Conservation (phyloP, 2,797 vertebrate genomes). For the Pseudomugil gertrudae region DNA sequence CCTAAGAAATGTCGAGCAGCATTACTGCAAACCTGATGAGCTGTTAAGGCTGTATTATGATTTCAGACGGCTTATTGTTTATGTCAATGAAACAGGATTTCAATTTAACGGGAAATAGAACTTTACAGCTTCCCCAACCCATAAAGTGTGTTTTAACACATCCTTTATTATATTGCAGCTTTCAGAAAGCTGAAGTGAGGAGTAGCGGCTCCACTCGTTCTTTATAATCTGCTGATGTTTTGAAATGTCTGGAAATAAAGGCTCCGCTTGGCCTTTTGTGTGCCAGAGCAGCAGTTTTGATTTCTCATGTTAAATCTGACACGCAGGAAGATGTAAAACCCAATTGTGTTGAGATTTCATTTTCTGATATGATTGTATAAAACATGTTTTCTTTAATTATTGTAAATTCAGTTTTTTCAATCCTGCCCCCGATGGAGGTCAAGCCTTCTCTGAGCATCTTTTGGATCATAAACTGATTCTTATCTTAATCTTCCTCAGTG, state of each 20-base stretch:
- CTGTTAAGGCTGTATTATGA: conserved; percentile 78
- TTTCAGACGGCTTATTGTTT: conserved; percentile 73
- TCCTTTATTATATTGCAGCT: conserved; percentile 59
- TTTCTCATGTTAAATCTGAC: conserved; percentile 71
- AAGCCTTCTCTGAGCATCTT: conserved; percentile 39
- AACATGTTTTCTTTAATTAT: conserved; percentile 64
- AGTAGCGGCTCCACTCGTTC: conserved; percentile 59
- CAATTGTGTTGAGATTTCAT: conserved; percentile 82
- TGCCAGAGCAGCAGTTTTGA: conserved; percentile 61
- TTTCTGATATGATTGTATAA: conserved; percentile 83
- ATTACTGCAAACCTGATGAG: conserved; percentile 70
- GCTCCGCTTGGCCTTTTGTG: conserved; percentile 45
- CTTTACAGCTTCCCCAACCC: conserved; percentile 63
- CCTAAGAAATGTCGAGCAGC: conserved; percentile 44
- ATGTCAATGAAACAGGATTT: conserved; percentile 72
- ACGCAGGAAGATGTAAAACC: conserved; percentile 68
- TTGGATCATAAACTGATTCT: conserved; percentile 58
- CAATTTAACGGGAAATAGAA: conserved; percentile 78
- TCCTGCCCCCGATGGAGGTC: conserved; percentile 36
- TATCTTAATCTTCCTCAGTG: conserved; percentile 48
- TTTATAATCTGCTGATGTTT: conserved; percentile 42
- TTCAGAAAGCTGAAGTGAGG: conserved; percentile 58
- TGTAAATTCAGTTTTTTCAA: conserved; percentile 60
- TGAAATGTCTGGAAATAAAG: conserved; percentile 49
- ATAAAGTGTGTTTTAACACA: conserved; percentile 60